Base-by-base conservation (phyloP, 2,888 invertebrate genomes). In the Catocala sponsa region DNA sequence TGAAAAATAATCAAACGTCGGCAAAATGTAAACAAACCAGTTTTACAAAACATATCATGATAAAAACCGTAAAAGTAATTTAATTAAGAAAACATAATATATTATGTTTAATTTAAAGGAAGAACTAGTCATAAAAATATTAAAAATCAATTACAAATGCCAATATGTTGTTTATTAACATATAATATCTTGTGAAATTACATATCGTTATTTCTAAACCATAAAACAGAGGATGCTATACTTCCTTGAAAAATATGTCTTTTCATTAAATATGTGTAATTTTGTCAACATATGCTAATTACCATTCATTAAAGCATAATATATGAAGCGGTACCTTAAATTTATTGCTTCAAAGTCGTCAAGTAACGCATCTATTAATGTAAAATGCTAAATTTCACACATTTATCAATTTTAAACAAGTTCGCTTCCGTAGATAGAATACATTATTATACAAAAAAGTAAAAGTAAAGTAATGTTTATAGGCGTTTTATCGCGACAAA, bases 331-430 rank as follows among this genome's bases (percentile, higher is more conserved):
- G 54, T 43, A 64, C 61, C 67, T 62, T 68, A 35, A 65, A 74
- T 74, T 69, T 71, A 76, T 70, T 66, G 57, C 49, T 47, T 42
- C 47, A 59, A 57, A 60, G 55, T 65, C 46, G 59, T 59, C 75
- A 63, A 53, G 51, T 68, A 68, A 68, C 73, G 78, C 61, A 71
- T 68, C 55, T 65, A 72, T 77, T 79, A 79, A 80, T 78, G 79
- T 81, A 73, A 80, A 79, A 72, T 56, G 65, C 58, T 54, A 63
- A 75, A 80, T 74, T 77, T 84, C 83, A 80, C 84, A 85, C 86
- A 80, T 85, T 76, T 76, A 72, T 84, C 73, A 75, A 69, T 63
- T 65, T 68, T 68, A 69, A 74, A 77, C 67, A 65, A 72, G 71
- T 59, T n/a, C 49, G 67, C 80, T 82, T 86, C 85, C 84, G 84